Percentiles rank a stretch among this genome's conserved stretches.
phyloP scores from a whole-genome alignment of 1,140 invertebrate genomes.

The Neodiprion pinetum region DNA sequence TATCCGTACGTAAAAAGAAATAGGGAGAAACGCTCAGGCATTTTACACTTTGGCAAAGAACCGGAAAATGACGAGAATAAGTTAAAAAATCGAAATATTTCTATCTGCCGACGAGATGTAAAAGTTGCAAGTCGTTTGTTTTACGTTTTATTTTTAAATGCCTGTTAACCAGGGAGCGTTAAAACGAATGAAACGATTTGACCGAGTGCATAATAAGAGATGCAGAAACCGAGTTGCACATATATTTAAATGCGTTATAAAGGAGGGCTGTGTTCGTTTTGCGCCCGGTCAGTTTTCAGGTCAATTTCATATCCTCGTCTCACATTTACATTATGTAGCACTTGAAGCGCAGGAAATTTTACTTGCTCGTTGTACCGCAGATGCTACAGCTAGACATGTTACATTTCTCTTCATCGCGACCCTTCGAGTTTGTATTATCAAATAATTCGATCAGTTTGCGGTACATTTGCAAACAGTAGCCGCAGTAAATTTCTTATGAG shows the following conservation, averaged over 20 bases:
- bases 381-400: background rate
- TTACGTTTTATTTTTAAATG: too few species aligned
- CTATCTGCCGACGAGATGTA: too few species aligned
- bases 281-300: too few species aligned
- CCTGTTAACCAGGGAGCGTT: background rate
- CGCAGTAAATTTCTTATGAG: conserved; percentile 14
- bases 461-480: conserved; percentile 29
- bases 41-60: too few species aligned
- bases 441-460: conserved; percentile 33
- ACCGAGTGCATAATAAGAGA: background rate
- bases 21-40: background rate
- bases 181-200: background rate
- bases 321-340: background rate
- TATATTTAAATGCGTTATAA: background rate
- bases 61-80: background rate
- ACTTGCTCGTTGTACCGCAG: background rate
- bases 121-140: too few species aligned
- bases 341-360: background rate
- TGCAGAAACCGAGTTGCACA: too few species aligned
- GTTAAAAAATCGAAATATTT: too few species aligned
- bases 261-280: background rate
- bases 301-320: too few species aligned
- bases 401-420: background rate
- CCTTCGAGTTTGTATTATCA: conserved; percentile 28
- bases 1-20: background rate